A percentile compares a stretch with the other conserved stretches of the same genome.
Conservation (phyloP, 2,113 vertebrate species). For the Collichthys lucidus region DNA sequence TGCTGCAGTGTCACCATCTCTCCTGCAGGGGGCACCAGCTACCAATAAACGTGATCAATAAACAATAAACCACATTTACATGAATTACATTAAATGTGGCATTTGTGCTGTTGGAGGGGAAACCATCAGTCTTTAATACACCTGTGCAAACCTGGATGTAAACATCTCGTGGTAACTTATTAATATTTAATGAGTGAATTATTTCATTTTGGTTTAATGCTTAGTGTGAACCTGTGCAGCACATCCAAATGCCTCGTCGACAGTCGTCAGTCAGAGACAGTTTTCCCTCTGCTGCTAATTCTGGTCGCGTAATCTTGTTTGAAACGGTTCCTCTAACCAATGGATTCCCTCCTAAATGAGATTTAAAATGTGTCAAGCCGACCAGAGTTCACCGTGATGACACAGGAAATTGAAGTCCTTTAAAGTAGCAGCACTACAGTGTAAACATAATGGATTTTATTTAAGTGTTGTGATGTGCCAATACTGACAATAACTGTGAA, state of each 20-base stretch:
- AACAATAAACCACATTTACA: background rate
- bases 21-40: conserved; percentile 55
- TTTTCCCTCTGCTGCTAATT: background rate
- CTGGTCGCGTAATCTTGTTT: background rate
- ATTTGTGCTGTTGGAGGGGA: background rate
- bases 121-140: background rate
- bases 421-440: no score
- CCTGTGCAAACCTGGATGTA: background rate
- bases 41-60: background rate
- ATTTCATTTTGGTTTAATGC: background rate
- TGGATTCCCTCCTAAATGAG: background rate
- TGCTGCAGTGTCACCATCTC: background rate
- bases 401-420: conserved; percentile 26
- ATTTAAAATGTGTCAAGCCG: conserved; percentile 10
- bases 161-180: background rate
- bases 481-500: no score
- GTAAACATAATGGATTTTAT: no score
- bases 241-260: background rate
- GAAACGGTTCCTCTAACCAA: background rate
- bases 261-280: background rate
- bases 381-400: background rate
- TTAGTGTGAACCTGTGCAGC: background rate
- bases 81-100: background rate
- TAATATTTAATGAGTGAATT: background rate
- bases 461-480: no score